Conservation (phyloP, 1,140 invertebrate species). For the Andrena cerasifolii region DNA sequence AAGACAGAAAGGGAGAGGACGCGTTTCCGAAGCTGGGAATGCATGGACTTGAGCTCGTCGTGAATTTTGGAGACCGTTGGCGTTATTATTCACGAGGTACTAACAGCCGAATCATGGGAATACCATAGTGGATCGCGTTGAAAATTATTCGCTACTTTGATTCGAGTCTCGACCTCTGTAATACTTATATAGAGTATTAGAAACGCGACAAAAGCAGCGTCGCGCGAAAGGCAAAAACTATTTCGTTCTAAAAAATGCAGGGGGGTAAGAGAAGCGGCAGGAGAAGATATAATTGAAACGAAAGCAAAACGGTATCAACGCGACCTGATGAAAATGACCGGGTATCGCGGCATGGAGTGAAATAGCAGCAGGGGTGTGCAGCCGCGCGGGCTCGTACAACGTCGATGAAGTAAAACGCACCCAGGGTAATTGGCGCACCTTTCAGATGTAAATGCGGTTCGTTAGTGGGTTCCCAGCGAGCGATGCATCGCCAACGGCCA, state of each 20-base stretch:
- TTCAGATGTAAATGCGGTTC: slow-evolving; percentile 79
- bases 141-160: too few species aligned
- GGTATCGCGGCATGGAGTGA: slow-evolving; percentile 38
- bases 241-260: neutral
- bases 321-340: slow-evolving; percentile 52
- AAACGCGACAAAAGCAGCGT: neutral
- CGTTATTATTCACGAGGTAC: too few species aligned
- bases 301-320: slow-evolving; percentile 43
- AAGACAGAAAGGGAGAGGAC: slow-evolving; percentile 9
- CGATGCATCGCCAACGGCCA: slow-evolving; percentile 62
- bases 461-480: slow-evolving; percentile 70
- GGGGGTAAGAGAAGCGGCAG: too few species aligned
- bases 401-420: slow-evolving; percentile 74
- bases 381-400: slow-evolving; percentile 54
- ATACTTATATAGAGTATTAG: too few species aligned
- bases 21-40: neutral
- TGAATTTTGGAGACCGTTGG: neutral
- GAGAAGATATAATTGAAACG: slow-evolving; percentile 20
- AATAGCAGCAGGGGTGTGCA: slow-evolving; percentile 10
- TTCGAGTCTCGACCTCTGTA: too few species aligned
- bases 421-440: slow-evolving; percentile 75
- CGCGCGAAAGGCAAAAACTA: neutral
- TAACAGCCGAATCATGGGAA: too few species aligned
- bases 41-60: neutral
- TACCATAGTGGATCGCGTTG: too few species aligned